Base-by-base conservation (phyloP, 2,797 vertebrate genomes). In the Darevskia nairensis region DNA sequence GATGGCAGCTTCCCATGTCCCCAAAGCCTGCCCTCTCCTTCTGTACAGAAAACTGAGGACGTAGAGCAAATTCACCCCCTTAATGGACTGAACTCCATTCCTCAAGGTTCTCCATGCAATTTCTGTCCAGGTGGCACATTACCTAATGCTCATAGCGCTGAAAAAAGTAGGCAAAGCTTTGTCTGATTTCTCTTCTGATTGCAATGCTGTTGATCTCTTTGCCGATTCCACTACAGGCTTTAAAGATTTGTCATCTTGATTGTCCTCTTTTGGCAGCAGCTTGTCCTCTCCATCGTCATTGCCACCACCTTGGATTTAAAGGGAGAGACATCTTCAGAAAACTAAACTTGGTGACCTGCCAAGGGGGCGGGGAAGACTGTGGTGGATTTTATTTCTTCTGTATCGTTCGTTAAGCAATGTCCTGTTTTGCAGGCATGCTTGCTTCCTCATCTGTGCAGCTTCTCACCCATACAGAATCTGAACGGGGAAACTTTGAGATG, bases 131-230 rank as follows among this genome's bases (percentile, higher is more conserved):
- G 94, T 92, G 91, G 92, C 75, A 93, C 46, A 95, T 87, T 99
- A 99, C 99, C 99, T 99, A 97, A 98, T 98, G 94, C 97, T 98
- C 98, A 99, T 99, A 95, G 97, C 97, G 96, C 98, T 99, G 97
- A 99, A 99, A 97, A 99, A 99, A n/a, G 99, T 99, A 46, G 98
- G 98, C 95, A 98, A 95, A 90, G 94, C 94, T 39, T 96, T 93
- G 91, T 93, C 91, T 21, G 90, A 92, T 79, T 90, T 86, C 80
- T 94, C 91, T 91, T 94, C 92, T 85, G 91, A 96, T 90, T 10
- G 80, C 59, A 76, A 90, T 79, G 78, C 89, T 66, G 81, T 85
- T 68, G 89, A 87, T 71, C 46, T 90, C 82, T 84, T 39, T 21
- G 92, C 84, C 64, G 92, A 91, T 89, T 88, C 29, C 0, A 21